Conservation (phyloP, 2,113 vertebrate genomes). For the Pygoscelis adeliae region DNA sequence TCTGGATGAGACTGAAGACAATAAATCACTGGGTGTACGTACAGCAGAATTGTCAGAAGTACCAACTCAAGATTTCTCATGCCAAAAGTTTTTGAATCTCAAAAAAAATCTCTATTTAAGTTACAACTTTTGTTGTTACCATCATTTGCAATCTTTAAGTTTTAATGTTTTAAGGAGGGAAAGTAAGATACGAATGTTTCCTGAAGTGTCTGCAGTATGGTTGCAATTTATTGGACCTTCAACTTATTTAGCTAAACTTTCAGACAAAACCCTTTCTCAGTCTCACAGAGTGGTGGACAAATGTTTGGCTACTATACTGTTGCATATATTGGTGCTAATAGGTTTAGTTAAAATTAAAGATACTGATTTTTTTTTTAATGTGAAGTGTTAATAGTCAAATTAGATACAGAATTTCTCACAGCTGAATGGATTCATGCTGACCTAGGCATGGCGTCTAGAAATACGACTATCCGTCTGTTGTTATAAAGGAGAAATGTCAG, state of each 20-base stretch:
- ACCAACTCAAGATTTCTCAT: background rate
- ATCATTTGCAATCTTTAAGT: background rate
- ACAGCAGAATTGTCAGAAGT: background rate
- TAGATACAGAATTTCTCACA: background rate
- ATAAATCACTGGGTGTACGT: background rate
- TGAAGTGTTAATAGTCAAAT: background rate
- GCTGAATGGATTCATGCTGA: background rate
- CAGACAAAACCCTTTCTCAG: background rate
- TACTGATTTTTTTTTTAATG: background rate
- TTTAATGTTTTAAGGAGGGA: background rate
- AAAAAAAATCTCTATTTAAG: background rate
- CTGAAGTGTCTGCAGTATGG: background rate
- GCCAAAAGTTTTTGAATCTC: background rate
- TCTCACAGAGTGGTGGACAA: background rate
- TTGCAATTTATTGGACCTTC: background rate
- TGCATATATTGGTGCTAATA: background rate
- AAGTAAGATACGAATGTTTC: background rate
- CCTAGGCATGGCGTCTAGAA: background rate
- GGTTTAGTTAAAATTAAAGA: background rate
- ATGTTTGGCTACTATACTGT: background rate
- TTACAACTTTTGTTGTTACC: background rate
- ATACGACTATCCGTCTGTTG: background rate
- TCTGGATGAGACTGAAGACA: background rate
- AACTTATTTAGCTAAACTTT: background rate
- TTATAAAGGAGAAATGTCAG: background rate